Evolutionary conservation across 2,113 vertebrate genomes (phyloP).

Genomic region (Bagarius yarrelli): DNA sequence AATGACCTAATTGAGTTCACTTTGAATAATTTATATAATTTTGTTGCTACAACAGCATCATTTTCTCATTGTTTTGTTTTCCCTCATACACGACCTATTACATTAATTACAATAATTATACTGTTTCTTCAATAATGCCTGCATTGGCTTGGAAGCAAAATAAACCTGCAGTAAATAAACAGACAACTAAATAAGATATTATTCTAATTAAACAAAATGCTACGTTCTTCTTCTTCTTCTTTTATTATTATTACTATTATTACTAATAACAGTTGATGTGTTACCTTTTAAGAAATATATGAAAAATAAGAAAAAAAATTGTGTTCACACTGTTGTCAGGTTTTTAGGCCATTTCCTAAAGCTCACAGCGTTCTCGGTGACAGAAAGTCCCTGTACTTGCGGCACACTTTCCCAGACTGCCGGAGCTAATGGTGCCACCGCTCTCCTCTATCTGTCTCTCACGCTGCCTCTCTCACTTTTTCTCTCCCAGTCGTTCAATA

Average conservation of each 20-base stretch:
- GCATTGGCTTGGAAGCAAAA: not conserved
- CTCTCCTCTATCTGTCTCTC: not conserved
- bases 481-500: constrained; percentile 32
- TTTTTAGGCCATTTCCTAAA: constrained; percentile 39
- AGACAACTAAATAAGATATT: not conserved
- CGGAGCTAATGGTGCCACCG: constrained; percentile 23
- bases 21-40: constrained; percentile 38
- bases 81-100: constrained; percentile 32
- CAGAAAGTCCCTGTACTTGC: constrained; percentile 28
- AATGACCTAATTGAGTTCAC: constrained; percentile 25
- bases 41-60: constrained; percentile 16
- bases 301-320: not conserved
- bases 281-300: no score
- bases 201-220: not conserved
- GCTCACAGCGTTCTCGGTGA: constrained; percentile 32
- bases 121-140: constrained; percentile 26
- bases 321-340: not conserved
- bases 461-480: not conserved
- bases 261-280: no score
- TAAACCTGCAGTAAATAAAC: constrained; percentile 12
- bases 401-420: constrained; percentile 40
- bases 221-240: no score
- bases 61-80: constrained; percentile 46
- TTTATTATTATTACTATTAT: not conserved
- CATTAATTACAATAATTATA: constrained; percentile 42